These are phyloP conservation scores for Drosophila pseudoobscura DNA, from an alignment of 1,140 invertebrate genomes.

Conservation along the genomic window DNA sequence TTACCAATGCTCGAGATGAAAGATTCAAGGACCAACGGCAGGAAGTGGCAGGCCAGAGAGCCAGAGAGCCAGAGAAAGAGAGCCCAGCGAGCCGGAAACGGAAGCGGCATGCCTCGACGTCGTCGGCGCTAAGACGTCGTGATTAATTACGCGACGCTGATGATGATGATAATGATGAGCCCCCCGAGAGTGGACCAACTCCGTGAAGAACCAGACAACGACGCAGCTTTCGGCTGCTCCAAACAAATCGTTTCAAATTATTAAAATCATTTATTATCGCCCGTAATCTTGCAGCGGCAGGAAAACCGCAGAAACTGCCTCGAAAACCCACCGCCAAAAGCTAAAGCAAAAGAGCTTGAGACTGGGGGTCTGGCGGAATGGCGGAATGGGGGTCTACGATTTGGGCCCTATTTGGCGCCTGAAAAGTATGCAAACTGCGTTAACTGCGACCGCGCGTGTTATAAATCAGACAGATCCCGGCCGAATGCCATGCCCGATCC, in stretches of 20 bases:
- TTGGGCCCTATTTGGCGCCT: too few relatives aligned
- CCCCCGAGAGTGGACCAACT: conserved; percentile 11
- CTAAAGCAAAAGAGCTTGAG: conserved; percentile 1
- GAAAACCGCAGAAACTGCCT: conserved; percentile 58
- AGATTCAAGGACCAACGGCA: conserved; percentile 15
- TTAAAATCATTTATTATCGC: conserved; percentile 79
- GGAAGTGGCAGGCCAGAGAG: conserved; percentile 41
- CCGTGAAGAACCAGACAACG: background rate
- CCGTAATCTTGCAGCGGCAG: conserved; percentile 64
- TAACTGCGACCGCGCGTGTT: conserved; percentile 47
- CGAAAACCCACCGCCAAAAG: conserved; percentile 44
- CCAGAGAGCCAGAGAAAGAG: conserved; percentile 6
- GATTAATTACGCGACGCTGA: conserved; percentile 68
- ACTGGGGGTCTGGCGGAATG: too few relatives aligned
- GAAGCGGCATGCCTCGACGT: conserved; percentile 50
- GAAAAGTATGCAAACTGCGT: conserved; percentile 54
- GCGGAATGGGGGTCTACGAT: too few relatives aligned
- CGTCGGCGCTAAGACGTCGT: conserved; percentile 66
- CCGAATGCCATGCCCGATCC: background rate
- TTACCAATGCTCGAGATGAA: conserved; percentile 30
- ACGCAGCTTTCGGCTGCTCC: conserved; percentile 8
- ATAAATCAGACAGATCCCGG: conserved; percentile 57
- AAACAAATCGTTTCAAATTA: conserved; percentile 82
- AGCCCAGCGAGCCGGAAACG: conserved; percentile 56
- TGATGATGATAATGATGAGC: conserved; percentile 69